A percentile compares a stretch with the other conserved stretches of the same genome.
Evolutionary conservation across 2,888 invertebrate species (phyloP).

Genomic region (Trichopoda pennipes): DNA sequence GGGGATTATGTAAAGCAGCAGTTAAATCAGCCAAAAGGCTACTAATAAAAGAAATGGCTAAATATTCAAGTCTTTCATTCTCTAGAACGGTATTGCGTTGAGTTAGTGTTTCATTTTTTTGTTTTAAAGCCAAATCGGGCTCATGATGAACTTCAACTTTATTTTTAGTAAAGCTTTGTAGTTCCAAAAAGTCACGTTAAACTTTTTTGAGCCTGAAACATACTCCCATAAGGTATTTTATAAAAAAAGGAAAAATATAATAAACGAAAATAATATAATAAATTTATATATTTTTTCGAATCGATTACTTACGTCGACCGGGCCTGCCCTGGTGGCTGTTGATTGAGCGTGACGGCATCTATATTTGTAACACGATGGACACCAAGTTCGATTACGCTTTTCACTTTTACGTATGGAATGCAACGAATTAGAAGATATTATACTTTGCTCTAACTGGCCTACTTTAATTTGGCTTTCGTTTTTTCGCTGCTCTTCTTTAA

Average conservation of each 20-base stretch:
- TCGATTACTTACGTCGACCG: conserved; percentile 51
- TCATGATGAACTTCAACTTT: conserved; percentile 78
- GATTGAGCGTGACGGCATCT: conserved; percentile 26
- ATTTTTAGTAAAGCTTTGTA: conserved; percentile 84
- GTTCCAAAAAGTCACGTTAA: conserved; percentile 82
- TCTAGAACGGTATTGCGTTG: conserved; percentile 70
- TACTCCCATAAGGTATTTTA: conserved; percentile 6
- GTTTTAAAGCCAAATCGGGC: conserved; percentile 70
- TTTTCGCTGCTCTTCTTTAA: conserved; percentile 83
- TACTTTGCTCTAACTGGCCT: conserved; percentile 74
- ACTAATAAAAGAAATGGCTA: too few species aligned
- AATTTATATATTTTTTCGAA: background rate
- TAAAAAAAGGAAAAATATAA: too few species aligned
- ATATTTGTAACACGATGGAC: conserved; percentile 73
- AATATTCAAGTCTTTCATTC: conserved; percentile 68
- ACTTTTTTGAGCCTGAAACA: conserved; percentile 81
- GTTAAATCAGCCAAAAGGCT: too few species aligned
- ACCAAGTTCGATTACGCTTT: conserved; percentile 80
- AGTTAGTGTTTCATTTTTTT: conserved; percentile 69
- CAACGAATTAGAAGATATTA: conserved; percentile 76
- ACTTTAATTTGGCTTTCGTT: conserved; percentile 80
- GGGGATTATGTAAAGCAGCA: too few species aligned
- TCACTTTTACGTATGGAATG: conserved; percentile 70
- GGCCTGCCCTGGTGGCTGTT: conserved; percentile 17
- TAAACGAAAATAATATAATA: too few species aligned